A percentile compares a stretch with the other conserved stretches of the same genome.
phyloP scores from a whole-genome alignment of 2,113 vertebrate species.

The Mesoclemmys tuberculata region DNA sequence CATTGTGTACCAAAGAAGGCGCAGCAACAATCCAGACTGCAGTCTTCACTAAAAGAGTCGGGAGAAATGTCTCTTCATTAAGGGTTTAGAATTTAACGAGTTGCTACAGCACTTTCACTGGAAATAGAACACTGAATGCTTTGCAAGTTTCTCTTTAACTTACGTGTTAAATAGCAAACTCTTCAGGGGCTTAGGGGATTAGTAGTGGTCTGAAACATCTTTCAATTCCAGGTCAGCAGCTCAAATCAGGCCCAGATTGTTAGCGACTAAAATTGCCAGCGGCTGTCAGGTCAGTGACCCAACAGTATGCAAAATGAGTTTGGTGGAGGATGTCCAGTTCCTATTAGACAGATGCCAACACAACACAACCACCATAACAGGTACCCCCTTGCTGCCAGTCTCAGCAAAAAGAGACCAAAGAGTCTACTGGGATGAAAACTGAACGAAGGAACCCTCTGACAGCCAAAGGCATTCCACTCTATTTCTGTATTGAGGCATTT shows the following conservation, averaged over 20 bases:
- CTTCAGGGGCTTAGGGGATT: background rate
- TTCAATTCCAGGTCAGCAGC: constrained; percentile 1
- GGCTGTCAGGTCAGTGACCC: background rate
- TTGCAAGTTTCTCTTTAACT: constrained; percentile 31
- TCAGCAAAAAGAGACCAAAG: background rate
- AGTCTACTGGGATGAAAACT: background rate
- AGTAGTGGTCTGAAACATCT: background rate
- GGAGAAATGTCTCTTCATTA: background rate
- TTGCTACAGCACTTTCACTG: constrained; percentile 24
- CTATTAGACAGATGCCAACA: background rate
- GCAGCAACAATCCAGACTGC: constrained; percentile 11
- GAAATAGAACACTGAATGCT: background rate
- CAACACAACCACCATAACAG: background rate
- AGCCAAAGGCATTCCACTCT: background rate
- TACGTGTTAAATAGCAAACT: background rate
- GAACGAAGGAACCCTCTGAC: background rate
- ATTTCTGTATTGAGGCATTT: background rate
- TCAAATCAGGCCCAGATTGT: background rate
- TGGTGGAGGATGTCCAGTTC: background rate
- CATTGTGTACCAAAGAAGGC: background rate
- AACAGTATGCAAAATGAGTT: background rate
- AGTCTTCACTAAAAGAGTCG: background rate
- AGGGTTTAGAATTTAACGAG: constrained; percentile 17
- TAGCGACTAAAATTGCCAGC: background rate
- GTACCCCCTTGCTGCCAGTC: background rate